Evolutionary conservation across 2,113 vertebrate species (phyloP).

Genomic region (Lepisosteus osseus): DNA sequence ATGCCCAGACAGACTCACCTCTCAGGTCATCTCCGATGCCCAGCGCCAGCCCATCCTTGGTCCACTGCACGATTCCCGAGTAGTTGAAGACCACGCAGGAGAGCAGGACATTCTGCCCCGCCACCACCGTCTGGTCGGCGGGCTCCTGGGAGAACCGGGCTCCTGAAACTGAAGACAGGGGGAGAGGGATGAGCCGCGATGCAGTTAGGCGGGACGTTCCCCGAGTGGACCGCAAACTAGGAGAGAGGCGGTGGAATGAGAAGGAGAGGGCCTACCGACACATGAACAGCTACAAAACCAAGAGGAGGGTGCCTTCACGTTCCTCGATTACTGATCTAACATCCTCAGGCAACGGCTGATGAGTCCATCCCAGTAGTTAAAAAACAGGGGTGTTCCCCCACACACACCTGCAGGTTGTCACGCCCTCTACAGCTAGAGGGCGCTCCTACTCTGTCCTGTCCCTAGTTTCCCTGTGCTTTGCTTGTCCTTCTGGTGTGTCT

Average conservation of each 20-base stretch:
- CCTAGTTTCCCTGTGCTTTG: no score
- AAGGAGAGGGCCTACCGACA: not conserved
- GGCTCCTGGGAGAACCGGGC: slow-evolving; percentile 90
- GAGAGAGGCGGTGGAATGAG: not conserved
- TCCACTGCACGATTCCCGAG: slow-evolving; percentile 94
- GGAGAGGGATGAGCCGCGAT: not conserved
- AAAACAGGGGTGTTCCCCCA: no score
- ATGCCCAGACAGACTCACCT: slow-evolving; percentile 63
- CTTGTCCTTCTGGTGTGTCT: no score
- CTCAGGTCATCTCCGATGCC: slow-evolving; percentile 86
- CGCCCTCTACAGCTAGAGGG: no score
- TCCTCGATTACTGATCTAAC: no score
- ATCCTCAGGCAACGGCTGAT: no score
- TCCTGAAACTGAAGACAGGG: slow-evolving; percentile 25
- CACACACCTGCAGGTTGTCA: no score
- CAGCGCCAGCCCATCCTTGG: slow-evolving; percentile 90
- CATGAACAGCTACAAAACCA: no score
- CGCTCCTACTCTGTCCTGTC: no score
- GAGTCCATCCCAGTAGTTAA: no score
- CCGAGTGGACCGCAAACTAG: not conserved
- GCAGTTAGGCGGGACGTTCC: slow-evolving; percentile 30
- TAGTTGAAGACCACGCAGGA: slow-evolving; percentile 92
- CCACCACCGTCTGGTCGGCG: slow-evolving; percentile 85
- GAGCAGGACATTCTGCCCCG: slow-evolving; percentile 80
- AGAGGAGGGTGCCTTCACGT: no score